These are phyloP conservation scores for Luscinia megarhynchos DNA, from an alignment of 2,797 vertebrate species.

Conservation along the genomic window DNA sequence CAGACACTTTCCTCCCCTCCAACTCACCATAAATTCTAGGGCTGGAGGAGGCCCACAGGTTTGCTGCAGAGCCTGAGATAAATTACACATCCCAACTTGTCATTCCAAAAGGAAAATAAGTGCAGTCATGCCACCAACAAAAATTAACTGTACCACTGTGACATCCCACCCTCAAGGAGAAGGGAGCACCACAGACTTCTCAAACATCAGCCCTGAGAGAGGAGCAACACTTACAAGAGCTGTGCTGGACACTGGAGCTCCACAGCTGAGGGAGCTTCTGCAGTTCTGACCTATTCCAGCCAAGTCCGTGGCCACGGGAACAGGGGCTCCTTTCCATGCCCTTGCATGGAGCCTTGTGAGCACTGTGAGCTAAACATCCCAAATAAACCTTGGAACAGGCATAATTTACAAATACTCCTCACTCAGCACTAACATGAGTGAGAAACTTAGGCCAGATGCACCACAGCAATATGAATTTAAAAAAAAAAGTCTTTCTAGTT, in stretches of 20 bases:
- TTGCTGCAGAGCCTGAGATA: neutral
- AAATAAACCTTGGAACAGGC: neutral
- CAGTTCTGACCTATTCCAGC: neutral
- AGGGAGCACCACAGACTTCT: neutral
- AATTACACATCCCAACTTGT: neutral
- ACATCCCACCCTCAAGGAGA: neutral
- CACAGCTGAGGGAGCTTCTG: neutral
- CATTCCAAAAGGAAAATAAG: neutral
- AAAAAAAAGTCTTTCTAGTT: neutral
- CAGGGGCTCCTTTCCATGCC: neutral
- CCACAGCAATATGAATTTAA: neutral
- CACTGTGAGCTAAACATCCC: neutral
- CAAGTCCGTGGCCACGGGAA: accelerated
- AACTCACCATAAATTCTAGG: neutral
- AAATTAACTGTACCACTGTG: neutral
- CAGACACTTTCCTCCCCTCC: neutral
- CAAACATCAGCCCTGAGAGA: neutral
- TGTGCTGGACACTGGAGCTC: neutral
- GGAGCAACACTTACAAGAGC: neutral
- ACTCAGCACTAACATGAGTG: neutral
- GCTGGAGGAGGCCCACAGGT: neutral
- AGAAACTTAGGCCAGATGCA: neutral
- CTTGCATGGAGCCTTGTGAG: accelerated
- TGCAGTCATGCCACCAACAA: neutral
- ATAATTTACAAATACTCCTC: neutral